Conservation (phyloP, 2,888 invertebrate genomes). For the Nudaria mundana region DNA sequence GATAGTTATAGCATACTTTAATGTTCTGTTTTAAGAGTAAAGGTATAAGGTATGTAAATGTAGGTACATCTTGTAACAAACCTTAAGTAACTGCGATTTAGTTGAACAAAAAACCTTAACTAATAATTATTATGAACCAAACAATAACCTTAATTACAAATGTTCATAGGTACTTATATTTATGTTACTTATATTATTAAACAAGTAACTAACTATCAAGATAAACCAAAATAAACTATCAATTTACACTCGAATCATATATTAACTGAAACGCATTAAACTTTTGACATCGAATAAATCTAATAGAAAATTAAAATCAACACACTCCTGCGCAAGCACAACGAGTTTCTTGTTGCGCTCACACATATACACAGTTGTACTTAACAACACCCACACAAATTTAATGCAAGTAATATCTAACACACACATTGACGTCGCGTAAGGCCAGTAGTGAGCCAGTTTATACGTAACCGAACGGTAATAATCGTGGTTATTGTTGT, state of each 20-base stretch:
- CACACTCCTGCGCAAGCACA: constrained; percentile 30
- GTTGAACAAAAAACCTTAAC: too few species aligned
- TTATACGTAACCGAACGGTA: constrained; percentile 77
- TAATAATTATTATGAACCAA: too few species aligned
- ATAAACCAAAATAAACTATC: constrained; percentile 10
- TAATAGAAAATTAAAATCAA: constrained; percentile 36
- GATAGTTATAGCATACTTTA: too few species aligned
- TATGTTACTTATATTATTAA: too few species aligned
- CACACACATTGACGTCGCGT: constrained; percentile 60
- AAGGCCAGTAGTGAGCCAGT: constrained; percentile 74
- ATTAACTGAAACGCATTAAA: constrained; percentile 28
- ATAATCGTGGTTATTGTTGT: constrained; percentile 70
- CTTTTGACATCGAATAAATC: constrained; percentile 33
- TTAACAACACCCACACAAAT: constrained; percentile 32
- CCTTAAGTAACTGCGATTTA: too few species aligned
- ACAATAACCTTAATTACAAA: too few species aligned
- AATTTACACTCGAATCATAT: constrained; percentile 17
- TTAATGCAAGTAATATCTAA: constrained; percentile 20
- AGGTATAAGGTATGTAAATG: too few species aligned
- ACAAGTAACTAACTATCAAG: neutral
- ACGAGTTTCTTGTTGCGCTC: constrained; percentile 35
- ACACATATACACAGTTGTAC: constrained; percentile 18
- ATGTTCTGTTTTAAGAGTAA: too few species aligned
- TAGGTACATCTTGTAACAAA: too few species aligned
- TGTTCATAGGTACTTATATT: too few species aligned